Evolutionary conservation across 2,888 invertebrate species (phyloP), one percentile per base, ranked within the genome.

Genomic region (Cordylochernes scorpioides): DNA sequence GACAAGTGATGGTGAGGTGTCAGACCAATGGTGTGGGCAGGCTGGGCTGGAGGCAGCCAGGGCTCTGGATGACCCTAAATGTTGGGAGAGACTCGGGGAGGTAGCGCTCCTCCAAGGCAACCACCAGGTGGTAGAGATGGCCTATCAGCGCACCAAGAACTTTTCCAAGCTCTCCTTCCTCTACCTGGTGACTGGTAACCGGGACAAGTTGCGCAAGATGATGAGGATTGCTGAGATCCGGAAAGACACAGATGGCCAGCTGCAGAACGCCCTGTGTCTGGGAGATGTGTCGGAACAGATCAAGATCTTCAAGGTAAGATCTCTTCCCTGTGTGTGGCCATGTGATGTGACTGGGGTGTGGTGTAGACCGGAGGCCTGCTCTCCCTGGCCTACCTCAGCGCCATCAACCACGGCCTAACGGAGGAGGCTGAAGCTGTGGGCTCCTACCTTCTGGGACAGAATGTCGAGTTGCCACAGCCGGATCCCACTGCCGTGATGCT

Each of bases 141-240:
- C 91, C 48, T 99, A 99, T 55, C 94, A 99, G 51, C 67, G 94
- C 38, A 97, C 91, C 1, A 99, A 97, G 59, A 91, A 91, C 60
- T 99, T 97, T 53, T 94, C 97, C 55, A 91, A 91, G 57, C 63
- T 99, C 0, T 77, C 88, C 10, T 97, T 99, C 61, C 62, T 97
- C 24, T 97, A 99, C 56, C 62, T 97, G 22, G 82, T 94, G 40
- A 99, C 97, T 10, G 97, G 97, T 8, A 97, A 99, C 54, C 58
- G 88, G 47, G 94, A 94, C 35, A 97, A 97, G 52, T 59, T 99
- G 39, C 67, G 72, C 40, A 94, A 94, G 57, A 97, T 99, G 97
- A 88, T 80, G 59, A 91, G 91, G 59, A 97, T 97, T 37, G 94
- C 97, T 0, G 94, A 94, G 58, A 88, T 97, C 28, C 64, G 97